phyloP scores from a whole-genome alignment of 2,113 vertebrate genomes.

The Pseudonaja textilis region DNA sequence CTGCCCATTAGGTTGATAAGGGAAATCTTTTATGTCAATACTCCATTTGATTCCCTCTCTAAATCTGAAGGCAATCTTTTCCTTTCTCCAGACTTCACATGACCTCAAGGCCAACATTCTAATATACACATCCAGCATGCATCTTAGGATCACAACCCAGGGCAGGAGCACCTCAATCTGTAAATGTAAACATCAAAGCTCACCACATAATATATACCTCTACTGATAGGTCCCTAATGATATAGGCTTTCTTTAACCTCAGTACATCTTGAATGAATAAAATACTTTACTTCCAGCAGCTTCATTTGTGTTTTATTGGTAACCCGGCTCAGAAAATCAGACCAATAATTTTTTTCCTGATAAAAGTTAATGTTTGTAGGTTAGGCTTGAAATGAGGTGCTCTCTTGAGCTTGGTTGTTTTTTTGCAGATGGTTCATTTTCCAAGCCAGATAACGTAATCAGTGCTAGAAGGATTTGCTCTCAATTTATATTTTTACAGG shows the following conservation, averaged over 20 bases:
- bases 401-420: not conserved
- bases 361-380: not conserved
- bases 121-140: not conserved
- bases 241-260: not conserved
- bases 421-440: not conserved
- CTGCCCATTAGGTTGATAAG: not conserved
- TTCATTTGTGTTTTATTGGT: not conserved
- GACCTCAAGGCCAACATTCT: not conserved
- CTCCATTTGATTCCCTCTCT: not conserved
- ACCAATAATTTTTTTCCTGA: not conserved
- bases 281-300: not conserved
- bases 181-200: not conserved
- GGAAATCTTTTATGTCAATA: not conserved
- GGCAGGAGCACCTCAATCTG: not conserved
- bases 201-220: not conserved
- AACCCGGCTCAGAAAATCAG: not conserved
- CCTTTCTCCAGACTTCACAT: not conserved
- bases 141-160: not conserved
- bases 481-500: not conserved
- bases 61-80: not conserved
- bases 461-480: not conserved
- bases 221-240: not conserved
- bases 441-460: not conserved
- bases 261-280: not conserved
- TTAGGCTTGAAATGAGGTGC: not conserved